A percentile compares a stretch with the other conserved stretches of the same genome.
These are phyloP conservation scores for Eupithecia insigniata DNA, from an alignment of 2,888 invertebrate species.

Conservation along the genomic window DNA sequence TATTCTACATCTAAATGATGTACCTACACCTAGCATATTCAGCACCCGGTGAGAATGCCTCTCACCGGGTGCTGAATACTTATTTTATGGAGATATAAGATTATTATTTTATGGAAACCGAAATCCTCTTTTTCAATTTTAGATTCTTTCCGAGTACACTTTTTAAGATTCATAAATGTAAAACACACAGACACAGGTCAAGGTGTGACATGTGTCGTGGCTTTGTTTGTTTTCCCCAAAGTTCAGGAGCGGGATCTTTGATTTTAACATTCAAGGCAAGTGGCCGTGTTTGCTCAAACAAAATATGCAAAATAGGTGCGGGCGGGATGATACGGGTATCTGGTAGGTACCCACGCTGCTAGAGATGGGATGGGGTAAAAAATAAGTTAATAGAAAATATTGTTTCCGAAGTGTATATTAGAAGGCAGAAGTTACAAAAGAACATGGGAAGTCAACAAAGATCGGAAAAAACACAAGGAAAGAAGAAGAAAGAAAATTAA, in stretches of 20 bases:
- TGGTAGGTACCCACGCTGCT: conserved; percentile 7
- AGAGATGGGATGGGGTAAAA: conserved; percentile 26
- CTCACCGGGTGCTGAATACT: no score
- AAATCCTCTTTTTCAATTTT: not conserved
- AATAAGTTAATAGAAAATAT: not conserved
- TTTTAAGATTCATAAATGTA: conserved; percentile 4
- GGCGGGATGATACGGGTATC: conserved; percentile 72
- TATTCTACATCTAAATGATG: no score
- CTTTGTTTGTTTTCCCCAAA: conserved; percentile 60
- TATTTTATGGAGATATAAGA: no score
- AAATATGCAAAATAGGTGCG: conserved; percentile 82
- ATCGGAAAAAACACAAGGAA: no score
- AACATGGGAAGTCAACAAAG: no score
- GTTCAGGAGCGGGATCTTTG: conserved; percentile 70
- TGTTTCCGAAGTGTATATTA: not conserved
- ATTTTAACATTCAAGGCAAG: conserved; percentile 79
- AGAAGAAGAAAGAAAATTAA: no score
- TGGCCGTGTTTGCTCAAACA: conserved; percentile 78
- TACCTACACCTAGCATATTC: no score
- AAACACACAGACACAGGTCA: conserved; percentile 1
- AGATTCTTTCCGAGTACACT: not conserved
- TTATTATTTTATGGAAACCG: no score
- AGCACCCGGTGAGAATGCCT: no score
- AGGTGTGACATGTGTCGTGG: conserved; percentile 39
- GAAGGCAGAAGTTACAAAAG: no score